phyloP scores from a whole-genome alignment of 2,113 vertebrate genomes.

The Columba janthina region DNA sequence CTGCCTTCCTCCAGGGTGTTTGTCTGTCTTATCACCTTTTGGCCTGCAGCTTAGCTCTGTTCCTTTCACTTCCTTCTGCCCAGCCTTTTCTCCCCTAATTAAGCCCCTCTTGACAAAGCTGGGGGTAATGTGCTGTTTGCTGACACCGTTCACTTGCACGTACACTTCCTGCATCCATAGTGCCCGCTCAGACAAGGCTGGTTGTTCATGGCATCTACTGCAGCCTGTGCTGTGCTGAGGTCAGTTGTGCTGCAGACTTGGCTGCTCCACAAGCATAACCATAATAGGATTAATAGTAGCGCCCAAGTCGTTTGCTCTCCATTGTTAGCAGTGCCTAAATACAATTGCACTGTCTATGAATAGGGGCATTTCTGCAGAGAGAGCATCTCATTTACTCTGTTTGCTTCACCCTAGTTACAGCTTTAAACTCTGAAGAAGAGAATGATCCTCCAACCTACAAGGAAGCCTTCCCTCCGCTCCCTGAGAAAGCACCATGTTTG shows the following conservation, averaged over 20 bases:
- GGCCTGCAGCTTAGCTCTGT: background rate
- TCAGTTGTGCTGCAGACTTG: background rate
- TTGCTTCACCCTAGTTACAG: constrained; percentile 74
- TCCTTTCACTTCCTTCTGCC: background rate
- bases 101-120: background rate
- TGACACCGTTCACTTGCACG: background rate
- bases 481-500: constrained; percentile 90
- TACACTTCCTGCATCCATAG: background rate
- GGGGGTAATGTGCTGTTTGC: background rate
- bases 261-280: background rate
- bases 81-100: background rate
- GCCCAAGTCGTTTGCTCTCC: background rate
- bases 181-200: background rate
- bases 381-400: background rate
- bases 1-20: background rate
- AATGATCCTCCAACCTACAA: constrained; percentile 97
- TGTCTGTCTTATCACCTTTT: background rate
- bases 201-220: background rate
- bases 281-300: background rate
- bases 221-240: background rate
- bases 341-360: background rate
- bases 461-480: constrained; percentile 98
- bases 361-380: background rate
- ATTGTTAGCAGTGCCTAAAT: background rate
- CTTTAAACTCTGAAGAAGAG: constrained; percentile 89